Conservation (phyloP, 2,797 vertebrate genomes). For the Leptoclinus maculatus region DNA sequence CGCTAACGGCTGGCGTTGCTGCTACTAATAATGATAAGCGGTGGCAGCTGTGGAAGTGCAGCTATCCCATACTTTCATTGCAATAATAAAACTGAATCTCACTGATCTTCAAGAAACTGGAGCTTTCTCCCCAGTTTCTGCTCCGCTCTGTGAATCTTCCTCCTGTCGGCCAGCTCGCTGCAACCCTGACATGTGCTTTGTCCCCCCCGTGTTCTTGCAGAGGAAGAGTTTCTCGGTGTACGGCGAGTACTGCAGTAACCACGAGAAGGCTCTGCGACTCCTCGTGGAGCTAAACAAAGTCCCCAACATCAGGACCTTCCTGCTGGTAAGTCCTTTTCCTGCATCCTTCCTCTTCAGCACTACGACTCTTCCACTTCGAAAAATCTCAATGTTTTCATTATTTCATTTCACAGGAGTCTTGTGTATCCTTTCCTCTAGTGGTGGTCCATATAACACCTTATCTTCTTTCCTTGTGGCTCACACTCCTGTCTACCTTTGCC, state of each 20-base stretch:
- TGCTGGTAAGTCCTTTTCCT: slow-evolving; percentile 89
- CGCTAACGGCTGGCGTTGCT: not conserved
- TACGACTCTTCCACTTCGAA: slow-evolving; percentile 5
- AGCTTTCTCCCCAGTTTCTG: slow-evolving; percentile 21
- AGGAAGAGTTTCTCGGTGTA: slow-evolving; percentile 95
- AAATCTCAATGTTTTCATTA: not conserved
- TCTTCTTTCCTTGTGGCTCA: slow-evolving; percentile 16
- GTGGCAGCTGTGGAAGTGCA: slow-evolving; percentile 16
- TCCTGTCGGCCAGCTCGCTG: slow-evolving; percentile 3
- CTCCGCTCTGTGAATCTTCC: slow-evolving; percentile 4
- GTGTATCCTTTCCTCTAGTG: not conserved
- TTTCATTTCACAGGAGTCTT: slow-evolving; percentile 4
- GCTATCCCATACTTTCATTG: slow-evolving; percentile 1
- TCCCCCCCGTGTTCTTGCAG: slow-evolving; percentile 80
- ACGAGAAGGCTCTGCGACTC: slow-evolving; percentile 96
- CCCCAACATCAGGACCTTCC: slow-evolving; percentile 92
- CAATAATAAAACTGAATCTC: not conserved
- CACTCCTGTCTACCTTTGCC: slow-evolving; percentile 41
- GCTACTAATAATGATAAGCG: slow-evolving; percentile 1
- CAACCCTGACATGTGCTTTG: slow-evolving; percentile 29
- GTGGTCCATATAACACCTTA: not conserved
- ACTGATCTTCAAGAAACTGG: slow-evolving; percentile 8
- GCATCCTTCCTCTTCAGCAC: slow-evolving; percentile 26
- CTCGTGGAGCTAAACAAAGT: slow-evolving; percentile 98
- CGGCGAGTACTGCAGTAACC: slow-evolving; percentile 98